Base-by-base conservation (phyloP, 1,140 invertebrate species). In the Zophobas atratus region DNA sequence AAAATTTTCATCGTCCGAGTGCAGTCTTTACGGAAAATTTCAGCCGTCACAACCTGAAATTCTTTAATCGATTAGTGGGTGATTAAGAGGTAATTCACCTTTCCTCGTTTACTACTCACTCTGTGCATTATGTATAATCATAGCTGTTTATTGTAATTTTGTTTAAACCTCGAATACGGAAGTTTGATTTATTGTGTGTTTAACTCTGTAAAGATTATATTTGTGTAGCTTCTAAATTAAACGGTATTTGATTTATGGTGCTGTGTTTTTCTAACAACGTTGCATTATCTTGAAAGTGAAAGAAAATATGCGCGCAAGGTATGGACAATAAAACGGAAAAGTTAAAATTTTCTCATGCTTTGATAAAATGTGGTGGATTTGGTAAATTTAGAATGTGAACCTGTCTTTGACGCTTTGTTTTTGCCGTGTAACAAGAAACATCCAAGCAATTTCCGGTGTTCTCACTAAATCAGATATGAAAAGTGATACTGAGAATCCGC, bases 71-170 rank as follows among this genome's bases (percentile, higher is more conserved):
- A 63, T 63, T 39, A 39, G 5, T 41, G 34, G 33, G 57, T 20
- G 8, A 39, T 63, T 63, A 63, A 39, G 6, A 67, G 60, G 60
- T 67, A 67, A 43, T 67, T 67, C 60, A 67, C 60, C 60, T 46
- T 33, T 43, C 1, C 60, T 32, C 35, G 49, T 4, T 51, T 46
- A 46, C 6, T 20, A 20, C 20, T 20, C 20, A 20, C 20, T 20
- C 6, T 51, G 49, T 20, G 3, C 20, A 63, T 63, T 63, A 63
- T 6, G n/a, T 6, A 1, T 67, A 67, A 67, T 67, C 41, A 43
- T 46, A 51, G 60, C 6, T 39, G 33, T 43, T 67, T 67, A 43
- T 43, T 67, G 60, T 67, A 67, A 67, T 67, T 67, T 67, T 33
- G 43, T 36, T 41, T 67, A 63, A 63, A 20, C 6, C 57, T 38